Conservation (phyloP, 2,113 vertebrate genomes). For the Serinus canaria region DNA sequence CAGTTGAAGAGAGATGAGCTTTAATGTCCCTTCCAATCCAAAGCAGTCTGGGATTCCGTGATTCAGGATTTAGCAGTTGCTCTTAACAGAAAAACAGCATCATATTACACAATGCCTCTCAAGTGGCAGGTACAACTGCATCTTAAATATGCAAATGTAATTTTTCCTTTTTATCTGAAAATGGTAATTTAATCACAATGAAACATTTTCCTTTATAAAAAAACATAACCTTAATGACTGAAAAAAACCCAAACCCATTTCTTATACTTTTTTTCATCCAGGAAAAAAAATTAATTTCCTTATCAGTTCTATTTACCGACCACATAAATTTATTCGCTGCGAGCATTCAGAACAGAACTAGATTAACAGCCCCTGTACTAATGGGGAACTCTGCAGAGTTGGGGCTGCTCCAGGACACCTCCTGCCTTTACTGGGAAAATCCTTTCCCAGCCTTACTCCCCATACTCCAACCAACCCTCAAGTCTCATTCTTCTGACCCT, state of each 20-base stretch:
- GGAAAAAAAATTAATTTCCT: neutral
- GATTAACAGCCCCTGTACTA: neutral
- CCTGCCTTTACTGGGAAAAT: neutral
- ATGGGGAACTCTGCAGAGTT: neutral
- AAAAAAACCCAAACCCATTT: fast-evolving
- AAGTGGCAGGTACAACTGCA: neutral
- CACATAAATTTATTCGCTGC: neutral
- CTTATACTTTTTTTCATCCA: neutral
- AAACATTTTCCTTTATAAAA: neutral
- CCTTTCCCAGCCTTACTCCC: neutral
- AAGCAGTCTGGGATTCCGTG: neutral
- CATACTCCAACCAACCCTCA: neutral
- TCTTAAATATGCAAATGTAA: conserved; percentile 11
- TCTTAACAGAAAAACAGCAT: neutral
- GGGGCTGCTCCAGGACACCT: neutral
- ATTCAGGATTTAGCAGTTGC: neutral
- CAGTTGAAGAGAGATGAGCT: neutral
- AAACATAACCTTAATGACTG: neutral
- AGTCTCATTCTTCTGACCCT: neutral
- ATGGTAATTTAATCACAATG: neutral
- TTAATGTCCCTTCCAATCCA: neutral
- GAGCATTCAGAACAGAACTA: neutral
- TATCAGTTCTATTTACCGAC: neutral
- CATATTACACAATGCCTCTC: neutral
- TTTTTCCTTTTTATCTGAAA: neutral